Evolutionary conservation across 2,113 vertebrate genomes (phyloP), one percentile per base, ranked within the genome.

Genomic region (Argyrosomus japonicus): DNA sequence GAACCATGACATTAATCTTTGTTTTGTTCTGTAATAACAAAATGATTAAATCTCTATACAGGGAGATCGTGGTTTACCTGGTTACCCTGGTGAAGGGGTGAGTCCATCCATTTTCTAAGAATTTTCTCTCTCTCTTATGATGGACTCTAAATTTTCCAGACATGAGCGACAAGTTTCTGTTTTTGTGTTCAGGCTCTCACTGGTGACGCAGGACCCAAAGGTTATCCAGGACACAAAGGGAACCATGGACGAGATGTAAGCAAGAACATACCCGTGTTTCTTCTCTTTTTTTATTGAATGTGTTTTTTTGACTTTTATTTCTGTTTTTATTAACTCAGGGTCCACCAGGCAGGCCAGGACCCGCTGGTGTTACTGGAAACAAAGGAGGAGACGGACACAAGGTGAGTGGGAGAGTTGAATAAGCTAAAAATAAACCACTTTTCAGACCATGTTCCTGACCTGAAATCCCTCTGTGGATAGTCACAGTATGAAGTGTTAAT

Each of bases 41-140:
- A 23, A 57, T 25, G 54, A 57, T 8, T 36, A 57, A 58, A 17
- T 45, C 10, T 64, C 32, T 21, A 1, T 51, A 5, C 6, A 75
- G 73, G 73, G 73, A 43, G 73, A 75, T 54, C 29, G 3, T 10
- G 73, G 73, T 54, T 75, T 75, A 23, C 61, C 73, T 21, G 73
- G 73, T 54, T 75, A 75, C n/a, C 50, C 61, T 21, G 73, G 73
- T 43, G 0, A 10, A 21, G 6, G 0, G 48, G 73, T 75, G 73
- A 75, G 73, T 75, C n/a, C 47, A 61, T 47, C 32, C 5, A 5
- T 40, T 54, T 40, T 23, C 17, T 56, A 3, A 71, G 32, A 25
- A 18, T 6, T 43, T n/a, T 25, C 2, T 4, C 19, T 2, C 18
- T 2, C 15, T 18, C 6, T 8, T 8, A 1, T 1, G 19, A 4